Evolutionary conservation across 2,113 vertebrate genomes (phyloP).

Genomic region (Ivindomyrus marchei): DNA sequence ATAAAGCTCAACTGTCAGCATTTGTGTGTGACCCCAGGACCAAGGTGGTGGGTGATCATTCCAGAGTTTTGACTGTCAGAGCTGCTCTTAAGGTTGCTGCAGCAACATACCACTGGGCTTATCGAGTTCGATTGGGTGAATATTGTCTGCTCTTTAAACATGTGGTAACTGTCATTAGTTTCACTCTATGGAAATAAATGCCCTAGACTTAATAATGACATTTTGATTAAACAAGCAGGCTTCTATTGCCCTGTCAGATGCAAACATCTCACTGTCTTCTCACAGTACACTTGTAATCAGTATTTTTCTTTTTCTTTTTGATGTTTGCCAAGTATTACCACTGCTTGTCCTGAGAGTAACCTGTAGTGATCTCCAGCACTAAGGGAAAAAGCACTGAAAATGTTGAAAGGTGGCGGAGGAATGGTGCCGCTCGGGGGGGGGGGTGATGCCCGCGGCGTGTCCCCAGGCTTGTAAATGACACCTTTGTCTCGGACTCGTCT

Average conservation of each 20-base stretch:
- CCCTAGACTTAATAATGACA: background rate
- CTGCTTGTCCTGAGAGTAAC: background rate
- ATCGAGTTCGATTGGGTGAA: background rate
- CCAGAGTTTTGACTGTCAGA: background rate
- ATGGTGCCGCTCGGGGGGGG: background rate
- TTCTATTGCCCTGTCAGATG: background rate
- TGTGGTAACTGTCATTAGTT: background rate
- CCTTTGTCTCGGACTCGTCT: slow-evolving; percentile 58
- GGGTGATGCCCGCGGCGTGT: background rate
- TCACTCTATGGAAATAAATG: background rate
- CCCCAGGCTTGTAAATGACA: slow-evolving; percentile 48
- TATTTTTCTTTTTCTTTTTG: background rate
- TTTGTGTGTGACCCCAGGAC: background rate
- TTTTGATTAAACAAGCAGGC: background rate
- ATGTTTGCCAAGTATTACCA: background rate
- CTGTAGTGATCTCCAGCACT: background rate
- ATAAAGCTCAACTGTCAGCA: background rate
- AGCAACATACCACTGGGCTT: background rate
- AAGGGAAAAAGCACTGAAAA: background rate
- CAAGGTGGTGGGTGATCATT: background rate
- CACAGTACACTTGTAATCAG: background rate
- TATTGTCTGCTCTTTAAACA: background rate
- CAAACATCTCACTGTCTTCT: background rate
- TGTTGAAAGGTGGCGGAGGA: background rate
- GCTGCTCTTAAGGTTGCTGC: background rate